Percentiles rank a stretch among this genome's conserved stretches.
These are phyloP conservation scores for Spodoptera littoralis DNA, from an alignment of 2,888 invertebrate species.

Conservation along the genomic window DNA sequence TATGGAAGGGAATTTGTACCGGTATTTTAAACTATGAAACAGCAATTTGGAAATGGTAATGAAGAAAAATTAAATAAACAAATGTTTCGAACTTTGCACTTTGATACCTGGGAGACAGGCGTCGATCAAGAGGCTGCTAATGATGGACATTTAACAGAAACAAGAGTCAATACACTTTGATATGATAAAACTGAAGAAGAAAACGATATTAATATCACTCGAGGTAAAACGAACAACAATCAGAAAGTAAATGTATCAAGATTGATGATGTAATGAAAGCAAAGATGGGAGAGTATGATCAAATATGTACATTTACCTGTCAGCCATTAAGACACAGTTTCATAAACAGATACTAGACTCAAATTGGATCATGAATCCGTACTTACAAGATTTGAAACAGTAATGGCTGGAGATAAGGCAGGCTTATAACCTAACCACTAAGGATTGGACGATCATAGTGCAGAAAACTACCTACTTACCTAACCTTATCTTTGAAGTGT, in stretches of 20 bases:
- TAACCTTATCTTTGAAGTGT: conserved; percentile 56
- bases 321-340: conserved; percentile 7
- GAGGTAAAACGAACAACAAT: no score
- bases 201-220: no score
- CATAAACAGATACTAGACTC: conserved; percentile 15
- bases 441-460: conserved; percentile 36
- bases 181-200: no score
- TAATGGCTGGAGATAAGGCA: conserved; percentile 46
- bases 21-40: no score
- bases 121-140: no score
- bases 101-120: no score
- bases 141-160: no score
- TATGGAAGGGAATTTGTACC: no score
- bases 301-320: conserved; percentile 4
- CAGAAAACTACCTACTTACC: conserved; percentile 41
- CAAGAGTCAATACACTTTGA: no score
- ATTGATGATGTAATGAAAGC: background rate
- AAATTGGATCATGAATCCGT: conserved; percentile 27
- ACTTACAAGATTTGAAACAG: conserved; percentile 24
- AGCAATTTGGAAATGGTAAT: no score
- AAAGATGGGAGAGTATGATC: background rate
- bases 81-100: no score
- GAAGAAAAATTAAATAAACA: no score
- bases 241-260: background rate
- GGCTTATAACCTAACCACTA: conserved; percentile 38